A percentile compares a stretch with the other conserved stretches of the same genome.
These are phyloP conservation scores for Caenorhabditis tropicalis DNA, from an alignment of 1,140 invertebrate species.

Conservation along the genomic window DNA sequence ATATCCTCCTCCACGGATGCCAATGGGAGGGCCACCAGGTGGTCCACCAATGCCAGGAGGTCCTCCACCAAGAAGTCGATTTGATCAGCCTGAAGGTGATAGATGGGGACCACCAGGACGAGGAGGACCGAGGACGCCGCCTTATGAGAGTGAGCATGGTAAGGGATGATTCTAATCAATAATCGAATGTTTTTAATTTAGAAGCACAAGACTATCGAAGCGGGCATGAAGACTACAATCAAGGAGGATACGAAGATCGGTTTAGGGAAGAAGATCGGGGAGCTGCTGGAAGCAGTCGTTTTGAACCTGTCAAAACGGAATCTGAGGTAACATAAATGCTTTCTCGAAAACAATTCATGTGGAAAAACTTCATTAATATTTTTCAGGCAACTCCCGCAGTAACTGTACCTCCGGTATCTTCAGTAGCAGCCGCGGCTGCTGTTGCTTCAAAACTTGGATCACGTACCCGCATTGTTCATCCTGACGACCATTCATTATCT, in stretches of 20 bases:
- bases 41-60: conserved; percentile 1
- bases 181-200: background rate
- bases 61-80: background rate
- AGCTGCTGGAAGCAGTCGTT: background rate
- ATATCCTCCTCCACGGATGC: conserved; percentile 34
- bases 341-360: conserved; percentile 60
- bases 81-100: conserved; percentile 31
- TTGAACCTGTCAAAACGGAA: conserved; percentile 54
- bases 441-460: conserved; percentile 73
- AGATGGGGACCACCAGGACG: background rate
- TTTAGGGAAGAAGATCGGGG: conserved; percentile 22
- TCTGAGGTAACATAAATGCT: conserved; percentile 56
- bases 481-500: conserved; percentile 74
- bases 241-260: conserved; percentile 16
- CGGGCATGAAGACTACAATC: conserved; percentile 51
- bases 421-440: conserved; percentile 67
- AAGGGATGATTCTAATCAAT: background rate
- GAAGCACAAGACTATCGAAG: conserved; percentile 53
- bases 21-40: conserved; percentile 43
- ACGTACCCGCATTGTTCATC: conserved; percentile 74
- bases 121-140: background rate
- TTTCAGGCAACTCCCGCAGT: background rate
- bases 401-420: background rate
- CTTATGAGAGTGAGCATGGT: background rate
- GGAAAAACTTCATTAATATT: background rate